Evolutionary conservation across 1,140 invertebrate genomes (phyloP).

Genomic region (Theocolax elegans): DNA sequence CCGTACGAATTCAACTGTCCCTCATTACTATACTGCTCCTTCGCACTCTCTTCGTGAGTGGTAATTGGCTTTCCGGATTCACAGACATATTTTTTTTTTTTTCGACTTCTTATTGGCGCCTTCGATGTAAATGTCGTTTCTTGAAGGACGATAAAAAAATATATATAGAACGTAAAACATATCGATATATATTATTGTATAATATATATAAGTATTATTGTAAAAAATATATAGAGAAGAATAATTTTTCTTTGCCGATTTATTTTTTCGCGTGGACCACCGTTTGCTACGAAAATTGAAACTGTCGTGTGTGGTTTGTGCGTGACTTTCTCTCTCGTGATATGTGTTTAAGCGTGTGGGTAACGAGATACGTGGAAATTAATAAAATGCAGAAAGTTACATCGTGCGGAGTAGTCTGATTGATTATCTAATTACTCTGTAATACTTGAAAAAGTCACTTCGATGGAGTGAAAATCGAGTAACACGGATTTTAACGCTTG

Average conservation of each 20-base stretch:
- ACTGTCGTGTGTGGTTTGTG: not conserved
- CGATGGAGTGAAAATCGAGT: too few relatives aligned
- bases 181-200: too few relatives aligned
- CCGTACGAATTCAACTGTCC: constrained; percentile 38
- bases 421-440: too few relatives aligned
- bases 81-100: not conserved
- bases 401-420: not conserved
- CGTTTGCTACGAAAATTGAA: constrained; percentile 1
- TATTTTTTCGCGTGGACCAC: not conserved
- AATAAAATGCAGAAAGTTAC: constrained; percentile 3
- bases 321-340: not conserved
- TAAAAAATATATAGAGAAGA: too few relatives aligned
- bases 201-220: too few relatives aligned
- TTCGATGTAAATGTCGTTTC: too few relatives aligned
- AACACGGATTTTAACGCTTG: too few relatives aligned
- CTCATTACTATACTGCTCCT: constrained; percentile 38
- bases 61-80: constrained; percentile 40
- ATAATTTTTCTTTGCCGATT: too few relatives aligned
- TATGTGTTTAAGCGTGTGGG: not conserved
- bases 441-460: too few relatives aligned
- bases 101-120: too few relatives aligned
- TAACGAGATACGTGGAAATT: constrained; percentile 13
- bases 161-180: too few relatives aligned
- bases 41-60: constrained; percentile 30
- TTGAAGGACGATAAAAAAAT: too few relatives aligned